These are phyloP conservation scores for Metopia argyrocephala DNA, from an alignment of 2,888 invertebrate species.

Conservation along the genomic window DNA sequence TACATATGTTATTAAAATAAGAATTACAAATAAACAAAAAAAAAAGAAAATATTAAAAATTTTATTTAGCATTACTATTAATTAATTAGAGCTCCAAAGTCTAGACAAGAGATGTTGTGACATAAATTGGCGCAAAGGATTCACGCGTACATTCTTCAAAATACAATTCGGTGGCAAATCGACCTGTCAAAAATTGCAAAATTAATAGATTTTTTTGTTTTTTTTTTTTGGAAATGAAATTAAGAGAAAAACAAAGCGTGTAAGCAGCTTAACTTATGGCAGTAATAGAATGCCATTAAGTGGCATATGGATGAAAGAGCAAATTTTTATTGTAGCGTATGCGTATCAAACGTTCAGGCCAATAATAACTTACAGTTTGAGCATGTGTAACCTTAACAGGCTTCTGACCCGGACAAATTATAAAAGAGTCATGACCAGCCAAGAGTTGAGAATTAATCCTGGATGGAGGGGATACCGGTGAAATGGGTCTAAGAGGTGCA, in stretches of 20 bases:
- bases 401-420: conserved; percentile 75
- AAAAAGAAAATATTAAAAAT: too few species aligned
- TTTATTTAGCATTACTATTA: too few species aligned
- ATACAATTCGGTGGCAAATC: conserved; percentile 76
- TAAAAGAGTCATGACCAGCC: conserved; percentile 74
- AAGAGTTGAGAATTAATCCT: conserved; percentile 63
- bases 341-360: conserved; percentile 67
- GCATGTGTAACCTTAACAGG: conserved; percentile 75
- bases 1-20: too few species aligned
- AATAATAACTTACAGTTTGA: conserved; percentile 76
- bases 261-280: neutral
- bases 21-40: too few species aligned
- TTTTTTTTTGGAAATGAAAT: neutral
- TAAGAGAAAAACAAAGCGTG: neutral
- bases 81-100: conserved; percentile 63
- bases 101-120: conserved; percentile 67
- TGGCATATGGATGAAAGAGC: conserved; percentile 35
- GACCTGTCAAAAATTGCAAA: conserved; percentile 68
- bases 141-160: conserved; percentile 74
- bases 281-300: conserved; percentile 10
- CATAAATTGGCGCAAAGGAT: conserved; percentile 55
- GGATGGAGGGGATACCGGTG: conserved; percentile 41
- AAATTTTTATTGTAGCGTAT: conserved; percentile 64
- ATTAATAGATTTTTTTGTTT: too few species aligned
- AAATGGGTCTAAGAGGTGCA: neutral